Evolutionary conservation across 2,797 vertebrate genomes (phyloP), one percentile per base, ranked within the genome.

Genomic region (Tokudaia muenninki): DNA sequence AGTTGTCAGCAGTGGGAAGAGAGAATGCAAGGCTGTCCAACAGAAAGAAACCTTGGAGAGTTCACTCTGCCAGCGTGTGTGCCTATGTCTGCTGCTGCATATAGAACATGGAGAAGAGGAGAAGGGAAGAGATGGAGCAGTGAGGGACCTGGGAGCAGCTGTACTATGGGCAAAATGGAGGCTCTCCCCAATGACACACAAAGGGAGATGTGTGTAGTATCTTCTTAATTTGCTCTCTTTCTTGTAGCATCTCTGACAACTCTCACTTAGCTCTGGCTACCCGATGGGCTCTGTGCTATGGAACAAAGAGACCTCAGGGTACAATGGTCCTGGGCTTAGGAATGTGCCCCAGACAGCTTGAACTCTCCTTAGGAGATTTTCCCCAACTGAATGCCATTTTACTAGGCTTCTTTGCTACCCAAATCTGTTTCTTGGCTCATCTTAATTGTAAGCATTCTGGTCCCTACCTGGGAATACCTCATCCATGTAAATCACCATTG

Each of bases 41-140:
- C 11, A 96, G 78, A 94, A 97, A 96, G 94, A 92, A 90, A 96
- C 94, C 77, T 92, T 24, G 0, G n/a, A 87, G 55, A 61, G 50
- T 93, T 97, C 95, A 72, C 95, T 92, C 96, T 50, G 72, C 65
- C 67, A n/a, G 31, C 82, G 79, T 86, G 65, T 80, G 72, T 72
- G 90, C 78, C 47, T 70, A 72, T 78, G 65, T 47, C 50, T 87
- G 74, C 67, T 79, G 50, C 84, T 96, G 67, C 55, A 55, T 77
- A 75, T 16, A 44, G 82, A 55, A 16, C 65, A 37, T 1, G 57
- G 14, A 34, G 31, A 82, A 6, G 11, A 52, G 10, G 29, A 59
- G 57, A 19, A 50, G 41, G 59, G 2, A 14, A 29, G 22, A 34
- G 61, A 34, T 44, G 3, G 2, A 14, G 24, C 29, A 26, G 72